Evolutionary conservation across 2,113 vertebrate genomes (phyloP).

Genomic region (Sebastes fasciatus): DNA sequence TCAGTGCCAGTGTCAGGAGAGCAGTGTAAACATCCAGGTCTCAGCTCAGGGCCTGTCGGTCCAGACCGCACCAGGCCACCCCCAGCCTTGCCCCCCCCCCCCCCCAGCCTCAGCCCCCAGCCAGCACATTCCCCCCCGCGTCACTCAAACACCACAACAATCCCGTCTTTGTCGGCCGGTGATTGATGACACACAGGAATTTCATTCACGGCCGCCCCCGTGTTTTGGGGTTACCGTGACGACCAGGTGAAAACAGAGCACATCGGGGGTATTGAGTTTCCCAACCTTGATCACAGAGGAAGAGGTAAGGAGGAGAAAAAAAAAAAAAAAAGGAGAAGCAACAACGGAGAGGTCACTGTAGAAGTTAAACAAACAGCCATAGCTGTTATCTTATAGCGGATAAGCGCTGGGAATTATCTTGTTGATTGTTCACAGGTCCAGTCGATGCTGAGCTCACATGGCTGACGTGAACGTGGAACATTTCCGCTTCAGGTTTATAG

Average conservation of each 20-base stretch:
- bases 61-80: constrained; percentile 47
- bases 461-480: constrained; percentile 28
- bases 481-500: constrained; percentile 15
- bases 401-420: constrained; percentile 75
- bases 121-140: constrained; percentile 60
- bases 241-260: constrained; percentile 85
- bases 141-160: constrained; percentile 79
- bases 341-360: constrained; percentile 58
- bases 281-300: constrained; percentile 73
- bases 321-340: constrained; percentile 50
- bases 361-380: constrained; percentile 82
- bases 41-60: background rate
- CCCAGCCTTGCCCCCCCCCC: background rate
- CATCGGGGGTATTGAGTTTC: constrained; percentile 77
- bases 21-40: constrained; percentile 73
- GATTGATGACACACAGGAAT: constrained; percentile 86
- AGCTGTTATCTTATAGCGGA: constrained; percentile 66
- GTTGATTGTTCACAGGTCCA: constrained; percentile 72
- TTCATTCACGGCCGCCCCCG: constrained; percentile 77
- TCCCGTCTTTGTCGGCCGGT: constrained; percentile 80
- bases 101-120: constrained; percentile 35
- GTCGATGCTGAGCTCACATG: constrained; percentile 48
- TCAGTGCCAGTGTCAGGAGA: constrained; percentile 64
- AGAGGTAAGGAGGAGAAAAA: background rate
- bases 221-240: constrained; percentile 85